Base-by-base conservation (phyloP, 2,113 vertebrate species). In the Pristiophorus japonicus region DNA sequence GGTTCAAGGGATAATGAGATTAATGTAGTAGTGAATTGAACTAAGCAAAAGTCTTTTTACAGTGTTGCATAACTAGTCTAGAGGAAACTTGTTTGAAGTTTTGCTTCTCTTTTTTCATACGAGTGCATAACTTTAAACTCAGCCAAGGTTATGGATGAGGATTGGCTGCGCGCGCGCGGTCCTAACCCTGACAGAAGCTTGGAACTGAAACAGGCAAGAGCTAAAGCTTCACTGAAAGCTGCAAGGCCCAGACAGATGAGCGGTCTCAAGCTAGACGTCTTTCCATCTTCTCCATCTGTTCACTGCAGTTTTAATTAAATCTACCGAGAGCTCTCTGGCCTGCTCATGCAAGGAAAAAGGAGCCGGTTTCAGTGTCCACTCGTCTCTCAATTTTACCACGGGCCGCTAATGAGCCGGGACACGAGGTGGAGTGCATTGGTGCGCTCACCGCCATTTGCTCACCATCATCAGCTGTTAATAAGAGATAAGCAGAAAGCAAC, bases 1-100 rank as follows among this genome's bases (percentile, higher is more conserved):
- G 98, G 98, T 99, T 99, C 98, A 99, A 98, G 98, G 98, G 98
- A 99, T 99, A 99, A 99, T 99, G 98, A 98, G 99, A 99, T 99
- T 99, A 99, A 99, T 99, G 99, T 98, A 99, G 98, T 98, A 97
- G 98, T 97, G 98, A 98, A 98, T 97, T 98, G 98, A 98, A 98
- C 98, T 98, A 97, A 98, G 98, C 97, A 97, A 97, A 38, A 96
- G 65, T 3, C 27, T 95, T 97, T 97, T 97, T 96, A 97, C 97
- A 98, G 97, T 97, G 1, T 98, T 98, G 97, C 97, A 96, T 97
- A 97, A 98, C 97, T 97, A 96, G 97, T 97, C 98, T 97, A 97
- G 97, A 96, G 96, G 96, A 96, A 97, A 97, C 96, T 96, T 96
- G 95, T 96, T 96, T 96, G 96, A 96, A 96, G 97, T 97, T 96